A percentile compares a stretch with the other conserved stretches of the same genome.
Evolutionary conservation across 2,797 vertebrate species (phyloP).

Genomic region (Tangara arthus): DNA sequence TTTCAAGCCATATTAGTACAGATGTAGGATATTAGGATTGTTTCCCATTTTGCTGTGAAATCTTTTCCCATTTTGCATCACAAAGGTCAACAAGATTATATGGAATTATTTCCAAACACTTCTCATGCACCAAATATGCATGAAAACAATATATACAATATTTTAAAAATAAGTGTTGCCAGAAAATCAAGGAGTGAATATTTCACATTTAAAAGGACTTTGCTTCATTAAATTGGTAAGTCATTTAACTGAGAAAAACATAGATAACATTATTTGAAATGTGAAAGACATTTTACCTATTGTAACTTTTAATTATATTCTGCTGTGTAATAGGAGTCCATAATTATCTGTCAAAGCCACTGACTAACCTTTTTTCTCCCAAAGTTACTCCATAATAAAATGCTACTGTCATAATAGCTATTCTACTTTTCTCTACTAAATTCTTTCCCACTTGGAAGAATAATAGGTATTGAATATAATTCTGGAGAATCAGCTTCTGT

Average conservation of each 20-base stretch:
- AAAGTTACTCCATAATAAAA: conserved; percentile 37
- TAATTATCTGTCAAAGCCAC: conserved; percentile 55
- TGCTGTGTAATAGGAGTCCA: conserved; percentile 22
- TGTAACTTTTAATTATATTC: conserved; percentile 45
- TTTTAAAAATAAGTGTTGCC: background rate
- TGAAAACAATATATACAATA: background rate
- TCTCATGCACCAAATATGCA: background rate
- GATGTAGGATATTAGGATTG: background rate
- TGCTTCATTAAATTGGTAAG: background rate
- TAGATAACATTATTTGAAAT: conserved; percentile 24
- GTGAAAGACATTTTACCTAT: conserved; percentile 31
- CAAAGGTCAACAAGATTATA: background rate
- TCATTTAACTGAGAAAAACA: background rate
- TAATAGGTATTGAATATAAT: conserved; percentile 37
- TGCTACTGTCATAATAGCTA: conserved; percentile 15
- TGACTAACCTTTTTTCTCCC: background rate
- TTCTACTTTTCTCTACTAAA: background rate
- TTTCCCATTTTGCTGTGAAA: background rate
- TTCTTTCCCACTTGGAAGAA: conserved; percentile 51
- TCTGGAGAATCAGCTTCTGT: conserved; percentile 44
- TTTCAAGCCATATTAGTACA: background rate
- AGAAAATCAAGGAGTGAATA: background rate
- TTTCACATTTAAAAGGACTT: background rate
- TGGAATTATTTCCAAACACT: background rate
- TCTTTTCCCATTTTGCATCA: background rate